Percentiles rank a stretch among this genome's conserved stretches.
Evolutionary conservation across 1,140 invertebrate genomes (phyloP).

Genomic region (honey bee (Apis mellifera)): DNA sequence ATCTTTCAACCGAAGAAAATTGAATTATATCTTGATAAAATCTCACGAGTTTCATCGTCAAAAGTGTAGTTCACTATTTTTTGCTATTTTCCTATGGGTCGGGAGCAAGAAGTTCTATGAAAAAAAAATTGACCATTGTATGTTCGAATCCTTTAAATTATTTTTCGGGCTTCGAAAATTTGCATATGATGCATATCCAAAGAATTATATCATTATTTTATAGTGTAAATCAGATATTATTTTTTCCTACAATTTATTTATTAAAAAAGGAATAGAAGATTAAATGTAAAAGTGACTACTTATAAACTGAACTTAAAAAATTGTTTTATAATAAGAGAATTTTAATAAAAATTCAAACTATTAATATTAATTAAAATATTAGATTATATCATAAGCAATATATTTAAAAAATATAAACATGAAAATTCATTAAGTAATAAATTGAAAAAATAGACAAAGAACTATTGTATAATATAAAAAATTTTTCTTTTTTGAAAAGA

Average conservation of each 20-base stretch:
- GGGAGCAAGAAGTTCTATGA: conserved; percentile 51
- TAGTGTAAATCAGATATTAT: conserved; percentile 1
- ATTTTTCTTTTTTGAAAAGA: too few relatives aligned
- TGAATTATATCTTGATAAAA: conserved; percentile 12
- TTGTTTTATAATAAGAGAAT: too few relatives aligned
- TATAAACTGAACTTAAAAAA: neutral
- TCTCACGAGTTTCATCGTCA: conserved; percentile 42
- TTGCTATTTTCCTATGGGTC: conserved; percentile 62
- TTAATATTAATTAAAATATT: too few relatives aligned
- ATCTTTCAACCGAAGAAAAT: neutral
- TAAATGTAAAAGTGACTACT: neutral
- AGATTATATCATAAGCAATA: too few relatives aligned
- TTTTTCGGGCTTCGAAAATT: conserved; percentile 69
- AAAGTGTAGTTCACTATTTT: conserved; percentile 50
- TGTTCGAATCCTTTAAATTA: conserved; percentile 52
- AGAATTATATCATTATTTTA: conserved; percentile 10
- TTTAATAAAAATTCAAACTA: too few relatives aligned
- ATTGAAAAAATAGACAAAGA: too few relatives aligned
- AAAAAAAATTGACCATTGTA: conserved; percentile 67
- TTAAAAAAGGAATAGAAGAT: neutral
- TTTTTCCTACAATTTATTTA: neutral
- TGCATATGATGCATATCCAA: conserved; percentile 63
- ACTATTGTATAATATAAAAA: too few relatives aligned
- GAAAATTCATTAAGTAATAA: too few relatives aligned
- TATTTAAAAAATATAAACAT: too few relatives aligned